These are phyloP conservation scores for Sus cebifrons DNA, from an alignment of 2,797 vertebrate genomes.

Conservation along the genomic window DNA sequence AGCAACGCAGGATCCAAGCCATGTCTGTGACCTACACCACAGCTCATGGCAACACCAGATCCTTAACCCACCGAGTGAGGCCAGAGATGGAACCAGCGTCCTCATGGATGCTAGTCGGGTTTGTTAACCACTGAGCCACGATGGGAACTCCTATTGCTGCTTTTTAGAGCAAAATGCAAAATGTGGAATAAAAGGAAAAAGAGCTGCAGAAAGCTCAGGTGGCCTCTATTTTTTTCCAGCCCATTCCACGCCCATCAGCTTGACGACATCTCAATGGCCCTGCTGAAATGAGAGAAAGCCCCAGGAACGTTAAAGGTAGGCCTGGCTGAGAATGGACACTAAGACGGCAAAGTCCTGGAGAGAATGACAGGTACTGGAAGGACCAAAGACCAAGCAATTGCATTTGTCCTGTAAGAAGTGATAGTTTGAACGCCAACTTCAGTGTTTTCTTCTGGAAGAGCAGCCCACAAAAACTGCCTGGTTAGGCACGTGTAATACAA, in stretches of 20 bases:
- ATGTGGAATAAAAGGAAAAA: background rate
- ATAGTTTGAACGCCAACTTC: background rate
- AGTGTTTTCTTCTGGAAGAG: constrained; percentile 13
- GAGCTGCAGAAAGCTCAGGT: background rate
- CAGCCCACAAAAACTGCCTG: background rate
- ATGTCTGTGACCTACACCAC: no score
- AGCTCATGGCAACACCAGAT: no score
- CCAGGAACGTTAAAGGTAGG: background rate
- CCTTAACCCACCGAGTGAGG: no score
- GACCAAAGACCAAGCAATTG: background rate
- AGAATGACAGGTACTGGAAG: background rate
- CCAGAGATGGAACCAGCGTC: no score
- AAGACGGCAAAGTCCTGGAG: background rate
- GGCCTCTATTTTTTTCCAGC: background rate
- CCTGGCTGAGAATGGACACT: background rate
- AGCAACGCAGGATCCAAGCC: no score
- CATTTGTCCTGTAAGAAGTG: background rate
- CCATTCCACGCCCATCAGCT: background rate
- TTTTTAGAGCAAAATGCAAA: background rate
- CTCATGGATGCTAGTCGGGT: no score
- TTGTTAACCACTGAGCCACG: no score
- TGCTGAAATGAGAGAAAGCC: background rate
- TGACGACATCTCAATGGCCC: background rate
- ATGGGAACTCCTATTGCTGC: no score
- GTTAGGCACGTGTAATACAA: constrained; percentile 38